Evolutionary conservation across 1,140 invertebrate genomes (phyloP).

Genomic region (Calliphora vicina): DNA sequence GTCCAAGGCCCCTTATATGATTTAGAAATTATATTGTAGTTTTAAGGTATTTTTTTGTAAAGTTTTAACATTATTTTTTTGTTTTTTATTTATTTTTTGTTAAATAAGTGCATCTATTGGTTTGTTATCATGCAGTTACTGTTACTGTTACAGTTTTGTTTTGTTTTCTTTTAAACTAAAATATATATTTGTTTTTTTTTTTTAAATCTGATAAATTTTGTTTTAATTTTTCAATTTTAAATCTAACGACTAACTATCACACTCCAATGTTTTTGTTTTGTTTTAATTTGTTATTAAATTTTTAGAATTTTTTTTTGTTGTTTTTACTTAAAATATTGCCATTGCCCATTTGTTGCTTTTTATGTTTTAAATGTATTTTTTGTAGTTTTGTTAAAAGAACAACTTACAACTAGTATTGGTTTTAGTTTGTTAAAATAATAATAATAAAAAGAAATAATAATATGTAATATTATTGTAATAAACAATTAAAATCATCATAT

Average conservation of each 20-base stretch:
- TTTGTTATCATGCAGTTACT: not conserved
- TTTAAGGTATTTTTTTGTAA: not conserved
- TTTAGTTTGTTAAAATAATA: constrained; percentile 3
- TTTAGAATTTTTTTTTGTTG: not conserved
- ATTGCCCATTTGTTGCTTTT: constrained; percentile 13
- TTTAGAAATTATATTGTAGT: too few relatives aligned
- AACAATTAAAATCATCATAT: not conserved
- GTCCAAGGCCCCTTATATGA: too few relatives aligned
- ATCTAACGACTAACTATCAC: constrained; percentile 37
- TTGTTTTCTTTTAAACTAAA: not conserved
- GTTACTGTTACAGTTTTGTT: not conserved
- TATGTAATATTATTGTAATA: not conserved
- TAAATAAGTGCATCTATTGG: constrained; percentile 7
- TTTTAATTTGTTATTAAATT: constrained; percentile 5
- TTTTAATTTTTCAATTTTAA: constrained; percentile 16
- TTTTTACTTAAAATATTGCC: constrained; percentile 36
- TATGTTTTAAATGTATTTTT: constrained; percentile 22
- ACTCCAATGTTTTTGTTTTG: constrained; percentile 26
- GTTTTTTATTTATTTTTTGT: not conserved
- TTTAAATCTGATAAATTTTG: not conserved
- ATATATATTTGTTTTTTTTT: not conserved
- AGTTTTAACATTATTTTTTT: not conserved
- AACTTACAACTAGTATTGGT: constrained; percentile 3
- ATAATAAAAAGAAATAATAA: too few relatives aligned
- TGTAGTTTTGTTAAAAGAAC: not conserved